Percentiles rank a stretch among this genome's conserved stretches.
phyloP scores from a whole-genome alignment of 1,140 invertebrate genomes.

The Epicauta chinensis region DNA sequence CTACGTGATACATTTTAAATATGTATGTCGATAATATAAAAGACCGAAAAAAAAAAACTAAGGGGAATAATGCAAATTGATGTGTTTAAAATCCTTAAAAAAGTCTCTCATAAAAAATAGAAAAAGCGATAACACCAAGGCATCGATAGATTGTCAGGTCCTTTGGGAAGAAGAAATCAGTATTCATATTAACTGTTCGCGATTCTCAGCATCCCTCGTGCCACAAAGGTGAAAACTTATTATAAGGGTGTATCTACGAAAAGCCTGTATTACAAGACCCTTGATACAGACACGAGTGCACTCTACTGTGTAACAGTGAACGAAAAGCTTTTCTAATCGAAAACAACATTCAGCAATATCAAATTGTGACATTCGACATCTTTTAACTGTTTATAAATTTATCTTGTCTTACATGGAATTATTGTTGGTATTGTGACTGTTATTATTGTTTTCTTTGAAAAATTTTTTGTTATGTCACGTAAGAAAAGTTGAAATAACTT shows the following conservation, averaged over 20 bases:
- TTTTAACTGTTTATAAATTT: too few relatives aligned
- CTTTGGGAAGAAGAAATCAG: slow-evolving; percentile 29
- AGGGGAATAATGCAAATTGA: background rate
- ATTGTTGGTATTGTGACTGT: too few relatives aligned
- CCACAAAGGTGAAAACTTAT: slow-evolving; percentile 37
- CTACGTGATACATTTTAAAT: too few relatives aligned
- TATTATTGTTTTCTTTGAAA: too few relatives aligned
- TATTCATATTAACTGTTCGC: slow-evolving; percentile 33
- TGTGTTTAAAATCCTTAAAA: background rate
- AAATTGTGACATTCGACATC: slow-evolving; percentile 3
- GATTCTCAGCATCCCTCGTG: slow-evolving; percentile 22
- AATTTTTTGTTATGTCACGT: too few relatives aligned
- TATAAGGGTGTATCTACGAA: slow-evolving; percentile 35
- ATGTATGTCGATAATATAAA: too few relatives aligned
- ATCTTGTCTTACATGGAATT: too few relatives aligned
- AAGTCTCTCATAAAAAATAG: slow-evolving; percentile 12
- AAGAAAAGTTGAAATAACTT: too few relatives aligned
- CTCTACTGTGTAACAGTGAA: slow-evolving; percentile 28
- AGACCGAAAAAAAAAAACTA: too few relatives aligned
- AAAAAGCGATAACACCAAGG: slow-evolving; percentile 21
- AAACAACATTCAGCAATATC: slow-evolving; percentile 15
- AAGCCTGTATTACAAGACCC: slow-evolving; percentile 34
- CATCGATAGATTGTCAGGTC: slow-evolving; percentile 18
- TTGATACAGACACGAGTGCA: slow-evolving; percentile 30
- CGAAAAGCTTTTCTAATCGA: slow-evolving; percentile 30